These are phyloP conservation scores for Caenorhabditis inopinata DNA, from an alignment of 1,140 invertebrate genomes.

Conservation along the genomic window DNA sequence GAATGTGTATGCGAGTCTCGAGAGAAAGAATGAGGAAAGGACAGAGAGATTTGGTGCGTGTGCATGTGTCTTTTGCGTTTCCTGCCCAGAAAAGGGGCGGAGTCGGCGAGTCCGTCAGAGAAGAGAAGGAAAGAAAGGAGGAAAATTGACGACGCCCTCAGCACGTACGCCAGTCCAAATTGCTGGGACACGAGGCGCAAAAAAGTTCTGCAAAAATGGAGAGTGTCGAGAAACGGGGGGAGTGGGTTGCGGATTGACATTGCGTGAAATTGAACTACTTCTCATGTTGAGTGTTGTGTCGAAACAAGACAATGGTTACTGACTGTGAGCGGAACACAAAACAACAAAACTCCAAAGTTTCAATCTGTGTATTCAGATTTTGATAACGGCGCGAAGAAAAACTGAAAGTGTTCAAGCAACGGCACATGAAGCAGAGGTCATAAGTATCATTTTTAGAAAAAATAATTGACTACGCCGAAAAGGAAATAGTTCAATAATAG, in stretches of 20 bases:
- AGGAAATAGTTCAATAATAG: too few relatives aligned
- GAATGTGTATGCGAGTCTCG: neutral
- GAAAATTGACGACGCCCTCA: constrained; percentile 25
- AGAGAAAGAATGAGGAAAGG: neutral
- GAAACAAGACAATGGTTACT: neutral
- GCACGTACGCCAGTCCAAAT: constrained; percentile 22
- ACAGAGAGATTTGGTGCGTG: neutral
- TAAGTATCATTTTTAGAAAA: too few relatives aligned
- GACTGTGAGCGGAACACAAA: neutral
- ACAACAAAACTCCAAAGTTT: too few relatives aligned
- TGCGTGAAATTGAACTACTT: neutral
- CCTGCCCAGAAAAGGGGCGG: constrained; percentile 30
- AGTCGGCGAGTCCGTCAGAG: constrained; percentile 13
- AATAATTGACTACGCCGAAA: too few relatives aligned
- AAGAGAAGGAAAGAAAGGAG: neutral
- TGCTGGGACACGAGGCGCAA: constrained; percentile 8
- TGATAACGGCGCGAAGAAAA: too few relatives aligned
- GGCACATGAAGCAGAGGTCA: too few relatives aligned
- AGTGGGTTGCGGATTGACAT: neutral
- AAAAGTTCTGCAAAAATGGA: neutral
- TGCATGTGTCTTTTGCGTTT: constrained; percentile 27
- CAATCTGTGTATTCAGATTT: too few relatives aligned
- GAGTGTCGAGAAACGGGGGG: neutral
- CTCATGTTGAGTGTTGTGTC: neutral
- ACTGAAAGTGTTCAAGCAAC: too few relatives aligned